These are phyloP conservation scores for Simalia tracyae DNA, from an alignment of 2,797 vertebrate species.

Conservation along the genomic window DNA sequence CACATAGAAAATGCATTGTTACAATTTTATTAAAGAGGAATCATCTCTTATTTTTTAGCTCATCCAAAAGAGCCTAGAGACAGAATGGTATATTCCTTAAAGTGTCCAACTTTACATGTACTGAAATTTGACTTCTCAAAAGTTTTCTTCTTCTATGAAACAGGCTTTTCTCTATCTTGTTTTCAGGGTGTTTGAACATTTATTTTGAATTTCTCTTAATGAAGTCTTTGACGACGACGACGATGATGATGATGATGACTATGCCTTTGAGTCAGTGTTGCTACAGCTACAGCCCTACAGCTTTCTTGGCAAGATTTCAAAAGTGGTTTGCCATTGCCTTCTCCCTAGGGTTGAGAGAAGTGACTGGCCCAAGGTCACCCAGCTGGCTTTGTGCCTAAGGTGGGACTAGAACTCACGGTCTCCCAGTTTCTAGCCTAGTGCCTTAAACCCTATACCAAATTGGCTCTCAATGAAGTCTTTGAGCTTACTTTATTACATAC, in stretches of 20 bases:
- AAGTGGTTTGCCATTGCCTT: neutral
- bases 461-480: neutral
- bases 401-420: neutral
- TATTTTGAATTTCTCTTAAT: neutral
- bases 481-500: neutral
- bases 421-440: neutral
- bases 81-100: neutral
- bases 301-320: neutral
- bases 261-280: neutral
- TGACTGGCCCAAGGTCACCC: neutral
- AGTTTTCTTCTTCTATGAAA: neutral
- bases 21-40: neutral
- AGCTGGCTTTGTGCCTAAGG: neutral
- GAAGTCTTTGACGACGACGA: too few species aligned
- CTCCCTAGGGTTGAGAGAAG: too few species aligned
- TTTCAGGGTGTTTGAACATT: neutral
- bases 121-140: neutral
- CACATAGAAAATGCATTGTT: neutral
- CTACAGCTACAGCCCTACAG: neutral
- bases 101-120: neutral
- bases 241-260: neutral
- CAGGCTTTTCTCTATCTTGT: neutral
- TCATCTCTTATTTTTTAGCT: neutral
- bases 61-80: neutral
- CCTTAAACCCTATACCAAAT: neutral